Conservation (phyloP, 35 echinoderm and acorn worm species). For the Antedon bifida region DNA sequence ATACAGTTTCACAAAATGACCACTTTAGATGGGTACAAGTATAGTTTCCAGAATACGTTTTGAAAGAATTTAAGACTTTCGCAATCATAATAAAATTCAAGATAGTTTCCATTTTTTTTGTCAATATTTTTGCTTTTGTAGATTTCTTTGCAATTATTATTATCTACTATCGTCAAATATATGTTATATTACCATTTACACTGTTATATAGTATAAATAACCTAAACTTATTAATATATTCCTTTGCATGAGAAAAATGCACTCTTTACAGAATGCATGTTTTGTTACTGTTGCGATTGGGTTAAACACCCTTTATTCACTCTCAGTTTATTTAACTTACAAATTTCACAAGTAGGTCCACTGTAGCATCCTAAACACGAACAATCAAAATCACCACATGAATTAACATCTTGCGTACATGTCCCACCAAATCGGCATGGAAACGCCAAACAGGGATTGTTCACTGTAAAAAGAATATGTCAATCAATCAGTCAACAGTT, state of each 20-base stretch:
- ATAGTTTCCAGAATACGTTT: neutral
- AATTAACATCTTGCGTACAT: conserved; percentile 12
- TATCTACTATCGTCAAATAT: too few relatives aligned
- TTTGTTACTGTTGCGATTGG: neutral
- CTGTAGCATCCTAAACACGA: conserved; percentile 45
- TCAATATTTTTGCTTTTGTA: too few relatives aligned
- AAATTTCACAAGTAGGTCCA: conserved; percentile 39
- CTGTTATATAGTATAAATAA: too few relatives aligned
- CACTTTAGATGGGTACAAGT: neutral
- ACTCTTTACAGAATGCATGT: conserved; percentile 15
- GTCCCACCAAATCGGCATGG: conserved; percentile 59
- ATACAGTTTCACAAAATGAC: too few relatives aligned
- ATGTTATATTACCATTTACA: too few relatives aligned
- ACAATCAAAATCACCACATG: conserved; percentile 41
- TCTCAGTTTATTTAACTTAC: conserved; percentile 21
- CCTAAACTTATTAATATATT: too few relatives aligned
- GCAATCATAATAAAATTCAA: conserved; percentile 17
- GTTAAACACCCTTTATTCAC: neutral
- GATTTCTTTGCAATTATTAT: too few relatives aligned
- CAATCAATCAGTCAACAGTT: too few relatives aligned
- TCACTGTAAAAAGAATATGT: conserved; percentile 14
- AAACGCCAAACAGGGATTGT: conserved; percentile 44
- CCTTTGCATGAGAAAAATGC: too few relatives aligned
- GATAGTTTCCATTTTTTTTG: conserved; percentile 15
- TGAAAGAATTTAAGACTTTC: conserved; percentile 4